Evolutionary conservation across 2,113 vertebrate species (phyloP).

Genomic region (Rhinoptilus africanus): DNA sequence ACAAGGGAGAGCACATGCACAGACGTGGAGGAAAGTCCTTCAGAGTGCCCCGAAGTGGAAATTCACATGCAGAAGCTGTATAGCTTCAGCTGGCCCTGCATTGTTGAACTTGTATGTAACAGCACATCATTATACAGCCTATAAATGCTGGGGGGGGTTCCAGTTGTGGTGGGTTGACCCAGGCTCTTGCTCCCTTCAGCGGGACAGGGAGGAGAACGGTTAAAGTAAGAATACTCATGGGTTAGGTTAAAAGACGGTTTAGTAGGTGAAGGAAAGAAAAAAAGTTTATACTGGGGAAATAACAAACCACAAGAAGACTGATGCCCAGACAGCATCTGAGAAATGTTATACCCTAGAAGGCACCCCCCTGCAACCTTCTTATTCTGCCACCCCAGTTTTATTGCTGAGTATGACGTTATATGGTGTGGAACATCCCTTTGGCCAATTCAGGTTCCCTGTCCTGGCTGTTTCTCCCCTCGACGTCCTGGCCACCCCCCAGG

Average conservation of each 20-base stretch:
- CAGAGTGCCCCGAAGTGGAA: neutral
- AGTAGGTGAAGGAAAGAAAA: neutral
- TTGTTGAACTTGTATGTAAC: neutral
- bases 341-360: neutral
- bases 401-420: neutral
- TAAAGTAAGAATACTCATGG: neutral
- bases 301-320: neutral
- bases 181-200: neutral
- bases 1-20: neutral
- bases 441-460: neutral
- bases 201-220: rapidly evolving
- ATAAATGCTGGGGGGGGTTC: neutral
- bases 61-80: neutral
- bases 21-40: neutral
- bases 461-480: neutral
- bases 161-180: neutral
- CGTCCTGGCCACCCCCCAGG: neutral
- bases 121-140: too few species aligned
- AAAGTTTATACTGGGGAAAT: neutral
- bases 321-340: neutral
- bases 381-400: neutral
- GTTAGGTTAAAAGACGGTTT: neutral
- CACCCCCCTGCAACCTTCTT: neutral
- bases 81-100: neutral
- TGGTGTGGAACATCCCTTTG: neutral